These are phyloP conservation scores for Wasmannia auropunctata DNA, from an alignment of 1,140 invertebrate genomes.

Conservation along the genomic window DNA sequence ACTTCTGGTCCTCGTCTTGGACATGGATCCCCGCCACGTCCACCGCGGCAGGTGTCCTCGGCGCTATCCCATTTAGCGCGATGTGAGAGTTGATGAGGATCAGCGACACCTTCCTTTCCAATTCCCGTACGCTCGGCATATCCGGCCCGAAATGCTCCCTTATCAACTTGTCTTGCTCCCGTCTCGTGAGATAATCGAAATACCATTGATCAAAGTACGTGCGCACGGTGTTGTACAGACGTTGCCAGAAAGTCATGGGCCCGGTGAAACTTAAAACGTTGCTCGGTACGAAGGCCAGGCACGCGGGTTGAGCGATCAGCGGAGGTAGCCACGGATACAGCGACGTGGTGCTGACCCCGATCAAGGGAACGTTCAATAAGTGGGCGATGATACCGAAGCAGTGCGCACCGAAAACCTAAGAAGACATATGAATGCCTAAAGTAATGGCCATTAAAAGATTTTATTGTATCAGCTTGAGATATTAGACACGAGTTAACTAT, in stretches of 20 bases:
- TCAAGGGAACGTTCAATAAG: conserved; percentile 86
- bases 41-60: conserved; percentile 84
- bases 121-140: conserved; percentile 78
- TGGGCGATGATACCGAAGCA: conserved; percentile 86
- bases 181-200: conserved; percentile 67
- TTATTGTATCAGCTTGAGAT: not conserved
- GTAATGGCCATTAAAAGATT: not conserved
- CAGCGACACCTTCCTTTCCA: conserved; percentile 84
- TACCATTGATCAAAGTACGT: conserved; percentile 52
- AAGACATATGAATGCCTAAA: not conserved
- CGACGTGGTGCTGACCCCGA: conserved; percentile 86
- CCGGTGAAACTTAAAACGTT: conserved; percentile 86
- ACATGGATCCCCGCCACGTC: conserved; percentile 88
- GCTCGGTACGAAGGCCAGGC: conserved; percentile 87
- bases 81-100: conserved; percentile 87
- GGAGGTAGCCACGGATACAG: conserved; percentile 88
- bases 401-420: conserved; percentile 74
- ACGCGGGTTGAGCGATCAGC: conserved; percentile 88
- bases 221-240: conserved; percentile 85
- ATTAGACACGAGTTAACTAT: not conserved
- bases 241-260: conserved; percentile 87
- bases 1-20: conserved; percentile 70
- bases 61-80: conserved; percentile 83
- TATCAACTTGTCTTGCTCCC: conserved; percentile 75
- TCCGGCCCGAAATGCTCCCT: conserved; percentile 81